These are phyloP conservation scores for Mungos mungo DNA, from an alignment of 2,113 vertebrate genomes.

Conservation along the genomic window DNA sequence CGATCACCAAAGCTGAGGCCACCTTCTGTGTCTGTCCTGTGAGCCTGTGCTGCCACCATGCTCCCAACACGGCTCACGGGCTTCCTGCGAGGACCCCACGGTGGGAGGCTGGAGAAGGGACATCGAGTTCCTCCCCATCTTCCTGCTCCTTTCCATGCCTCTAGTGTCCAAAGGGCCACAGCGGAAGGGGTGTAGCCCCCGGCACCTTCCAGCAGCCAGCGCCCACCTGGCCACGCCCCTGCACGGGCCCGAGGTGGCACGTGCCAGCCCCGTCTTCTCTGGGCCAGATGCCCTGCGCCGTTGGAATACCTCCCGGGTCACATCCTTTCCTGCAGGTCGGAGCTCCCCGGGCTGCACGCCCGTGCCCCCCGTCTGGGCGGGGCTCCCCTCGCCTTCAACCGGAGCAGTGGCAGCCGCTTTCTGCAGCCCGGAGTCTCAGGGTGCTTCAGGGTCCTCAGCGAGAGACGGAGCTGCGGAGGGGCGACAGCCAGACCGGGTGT, in stretches of 20 bases:
- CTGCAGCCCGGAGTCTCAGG: background rate
- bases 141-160: background rate
- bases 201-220: background rate
- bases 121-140: fast-evolving
- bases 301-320: background rate
- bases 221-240: background rate
- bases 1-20: background rate
- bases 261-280: background rate
- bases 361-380: fast-evolving
- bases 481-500: background rate
- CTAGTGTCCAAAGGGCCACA: background rate
- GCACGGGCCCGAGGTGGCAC: background rate
- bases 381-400: background rate
- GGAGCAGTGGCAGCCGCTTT: background rate
- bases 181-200: background rate
- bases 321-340: background rate
- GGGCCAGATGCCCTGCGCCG: background rate
- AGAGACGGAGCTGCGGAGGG: background rate
- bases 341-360: background rate
- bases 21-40: background rate
- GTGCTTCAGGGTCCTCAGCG: background rate
- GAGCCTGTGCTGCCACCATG: background rate
- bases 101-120: background rate
- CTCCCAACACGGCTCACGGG: background rate
- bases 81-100: background rate